A percentile compares a stretch with the other conserved stretches of the same genome.
phyloP scores from a whole-genome alignment of 1,140 invertebrate genomes.

The Delia radicum region DNA sequence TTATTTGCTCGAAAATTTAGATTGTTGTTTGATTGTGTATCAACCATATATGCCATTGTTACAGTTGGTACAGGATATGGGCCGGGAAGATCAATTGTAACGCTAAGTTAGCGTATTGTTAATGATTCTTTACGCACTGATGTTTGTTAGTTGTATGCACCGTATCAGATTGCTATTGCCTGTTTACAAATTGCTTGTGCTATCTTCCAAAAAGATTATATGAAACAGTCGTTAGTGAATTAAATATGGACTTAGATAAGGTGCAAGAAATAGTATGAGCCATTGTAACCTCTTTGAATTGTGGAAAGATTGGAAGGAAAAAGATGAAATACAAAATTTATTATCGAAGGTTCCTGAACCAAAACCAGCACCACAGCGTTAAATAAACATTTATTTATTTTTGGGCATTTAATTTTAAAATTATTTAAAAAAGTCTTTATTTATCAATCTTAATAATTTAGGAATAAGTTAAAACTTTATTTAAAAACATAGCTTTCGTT shows the following conservation, averaged over 20 bases:
- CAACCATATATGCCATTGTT: conserved; percentile 94
- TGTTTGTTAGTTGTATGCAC: conserved; percentile 93
- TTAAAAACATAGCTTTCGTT: no score
- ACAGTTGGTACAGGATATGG: conserved; percentile 88
- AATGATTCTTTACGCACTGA: conserved; percentile 98
- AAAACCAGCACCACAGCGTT: conserved; percentile 80
- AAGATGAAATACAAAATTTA: conserved; percentile 91
- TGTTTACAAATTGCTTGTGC: conserved; percentile 96
- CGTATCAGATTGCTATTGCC: conserved; percentile 83
- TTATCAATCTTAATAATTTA: no score
- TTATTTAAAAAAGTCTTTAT: no score
- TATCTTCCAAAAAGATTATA: conserved; percentile 86
- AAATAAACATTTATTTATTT: no score
- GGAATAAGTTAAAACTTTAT: no score
- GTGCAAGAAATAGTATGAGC: conserved; percentile 95
- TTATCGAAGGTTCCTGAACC: conserved; percentile 96
- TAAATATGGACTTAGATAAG: conserved; percentile 97
- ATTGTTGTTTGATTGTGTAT: conserved; percentile 98
- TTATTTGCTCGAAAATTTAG: conserved; percentile 96
- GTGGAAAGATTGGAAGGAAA: conserved; percentile 98
- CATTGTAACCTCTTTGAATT: conserved; percentile 92
- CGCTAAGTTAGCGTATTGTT: conserved; percentile 92
- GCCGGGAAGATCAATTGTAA: conserved; percentile 83
- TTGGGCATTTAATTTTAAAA: no score
- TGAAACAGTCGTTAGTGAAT: conserved; percentile 96